Evolutionary conservation across 2,888 invertebrate genomes (phyloP), one percentile per base, ranked within the genome.

Genomic region (Onthophagus sagittarius): DNA sequence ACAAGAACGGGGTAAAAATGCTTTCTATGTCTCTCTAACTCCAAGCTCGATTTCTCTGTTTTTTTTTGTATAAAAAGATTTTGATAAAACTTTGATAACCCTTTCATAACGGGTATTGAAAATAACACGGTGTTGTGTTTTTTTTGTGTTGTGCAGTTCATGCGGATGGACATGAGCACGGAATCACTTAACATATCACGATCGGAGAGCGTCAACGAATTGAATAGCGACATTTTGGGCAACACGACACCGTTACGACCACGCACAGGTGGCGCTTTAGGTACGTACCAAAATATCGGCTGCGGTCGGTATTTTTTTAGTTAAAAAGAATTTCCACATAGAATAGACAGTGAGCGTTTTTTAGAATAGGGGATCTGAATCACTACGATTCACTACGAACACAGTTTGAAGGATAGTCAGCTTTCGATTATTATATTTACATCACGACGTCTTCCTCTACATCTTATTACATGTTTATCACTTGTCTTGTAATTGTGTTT

Each of bases 151-250:
- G 80, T 83, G 9, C 86, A 94, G 94, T 89, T 94, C 73, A 93
- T 94, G 93, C 90, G 92, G 73, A 88, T 93, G 84, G 94, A 94
- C 83, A 90, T 92, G 67, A 93, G 93, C 73, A 91, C 93, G 87
- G 94, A 94, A 84, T 93, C 93, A 33, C 86, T 94, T 77, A 92
- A 91, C 70, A 91, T 94, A 78, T 91, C 90, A 14, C 90, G 94
- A 39, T 94, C 95, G 32, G 95, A 95, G 84, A 94, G 94, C 83
- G 94, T 94, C 79, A 93, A 92, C 15, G 94, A 95, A 86, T 86
- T 95, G 11, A 94, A 91, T 80, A 92, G 92, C 77, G 93, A 93
- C 75, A 83, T 87, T 70, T 83, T 80, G 72, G 83, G 81, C 62
- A 72, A 77, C 80, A 62, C 80, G 78, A 80, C 82, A 63, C 81